phyloP scores from a whole-genome alignment of 2,888 invertebrate species.

The Amblyjoppa fuscipennis region DNA sequence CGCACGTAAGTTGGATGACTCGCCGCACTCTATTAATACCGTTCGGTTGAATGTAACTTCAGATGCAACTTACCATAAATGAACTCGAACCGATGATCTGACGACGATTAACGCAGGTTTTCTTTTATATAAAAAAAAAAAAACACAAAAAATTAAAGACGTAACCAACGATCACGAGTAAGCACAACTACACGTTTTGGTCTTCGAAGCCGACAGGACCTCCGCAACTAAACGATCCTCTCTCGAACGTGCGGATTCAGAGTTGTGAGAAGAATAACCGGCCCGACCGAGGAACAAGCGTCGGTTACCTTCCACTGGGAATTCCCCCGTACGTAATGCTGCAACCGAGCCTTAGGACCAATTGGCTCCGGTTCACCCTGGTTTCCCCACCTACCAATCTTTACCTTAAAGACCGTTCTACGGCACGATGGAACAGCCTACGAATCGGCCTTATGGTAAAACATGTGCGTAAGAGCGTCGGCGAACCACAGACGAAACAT shows the following conservation, averaged over 20 bases:
- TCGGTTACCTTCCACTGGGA: slow-evolving; percentile 68
- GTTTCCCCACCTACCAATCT: slow-evolving; percentile 70
- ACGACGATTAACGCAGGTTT: neutral
- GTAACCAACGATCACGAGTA: neutral
- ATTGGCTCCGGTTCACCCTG: slow-evolving; percentile 73
- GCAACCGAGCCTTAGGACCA: slow-evolving; percentile 68
- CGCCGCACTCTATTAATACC: neutral
- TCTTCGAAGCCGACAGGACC: slow-evolving; percentile 6
- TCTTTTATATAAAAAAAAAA: neutral
- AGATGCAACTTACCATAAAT: neutral
- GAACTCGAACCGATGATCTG: neutral
- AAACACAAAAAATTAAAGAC: neutral
- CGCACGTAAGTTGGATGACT: neutral
- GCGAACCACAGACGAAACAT: neutral
- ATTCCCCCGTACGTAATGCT: slow-evolving; percentile 68
- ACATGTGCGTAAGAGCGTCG: slow-evolving; percentile 23
- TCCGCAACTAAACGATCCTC: slow-evolving; percentile 40
- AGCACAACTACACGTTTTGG: neutral
- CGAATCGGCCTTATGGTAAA: slow-evolving; percentile 40
- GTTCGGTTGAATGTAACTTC: slow-evolving; percentile 2
- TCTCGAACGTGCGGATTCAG: slow-evolving; percentile 65
- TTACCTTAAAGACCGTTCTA: slow-evolving; percentile 56
- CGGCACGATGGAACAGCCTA: slow-evolving; percentile 47
- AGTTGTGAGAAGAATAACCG: slow-evolving; percentile 69
- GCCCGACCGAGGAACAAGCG: slow-evolving; percentile 51